These are phyloP conservation scores for Sebastiscus tertius DNA, from an alignment of 2,797 vertebrate species.

Conservation along the genomic window DNA sequence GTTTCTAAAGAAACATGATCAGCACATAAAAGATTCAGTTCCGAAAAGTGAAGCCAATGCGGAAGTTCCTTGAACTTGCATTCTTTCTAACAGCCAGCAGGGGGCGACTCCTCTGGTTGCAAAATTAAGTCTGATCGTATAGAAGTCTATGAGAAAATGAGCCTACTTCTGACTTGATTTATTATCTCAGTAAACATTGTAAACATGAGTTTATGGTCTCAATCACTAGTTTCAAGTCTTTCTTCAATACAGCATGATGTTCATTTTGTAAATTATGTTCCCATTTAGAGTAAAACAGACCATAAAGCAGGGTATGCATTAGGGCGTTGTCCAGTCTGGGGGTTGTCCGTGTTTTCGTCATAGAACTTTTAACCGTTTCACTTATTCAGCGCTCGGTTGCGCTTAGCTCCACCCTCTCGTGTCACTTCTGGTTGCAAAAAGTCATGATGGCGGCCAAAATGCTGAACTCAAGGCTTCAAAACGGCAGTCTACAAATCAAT, in stretches of 20 bases:
- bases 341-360: background rate
- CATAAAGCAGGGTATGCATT: background rate
- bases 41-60: background rate
- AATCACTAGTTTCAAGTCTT: background rate
- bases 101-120: no score
- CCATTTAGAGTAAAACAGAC: background rate
- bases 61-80: background rate
- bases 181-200: background rate
- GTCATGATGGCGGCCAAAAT: background rate
- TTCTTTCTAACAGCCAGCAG: background rate
- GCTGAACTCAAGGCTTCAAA: no score
- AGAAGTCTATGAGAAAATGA: background rate
- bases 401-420: background rate
- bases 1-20: background rate
- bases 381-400: no score
- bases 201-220: background rate
- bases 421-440: background rate
- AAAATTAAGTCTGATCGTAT: background rate
- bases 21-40: background rate
- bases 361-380: background rate
- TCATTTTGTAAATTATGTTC: background rate
- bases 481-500: no score
- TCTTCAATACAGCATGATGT: background rate
- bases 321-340: background rate
- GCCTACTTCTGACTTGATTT: background rate